A percentile compares a stretch with the other conserved stretches of the same genome.
Conservation (phyloP, 2,797 vertebrate species). For the Bufotes viridis region DNA sequence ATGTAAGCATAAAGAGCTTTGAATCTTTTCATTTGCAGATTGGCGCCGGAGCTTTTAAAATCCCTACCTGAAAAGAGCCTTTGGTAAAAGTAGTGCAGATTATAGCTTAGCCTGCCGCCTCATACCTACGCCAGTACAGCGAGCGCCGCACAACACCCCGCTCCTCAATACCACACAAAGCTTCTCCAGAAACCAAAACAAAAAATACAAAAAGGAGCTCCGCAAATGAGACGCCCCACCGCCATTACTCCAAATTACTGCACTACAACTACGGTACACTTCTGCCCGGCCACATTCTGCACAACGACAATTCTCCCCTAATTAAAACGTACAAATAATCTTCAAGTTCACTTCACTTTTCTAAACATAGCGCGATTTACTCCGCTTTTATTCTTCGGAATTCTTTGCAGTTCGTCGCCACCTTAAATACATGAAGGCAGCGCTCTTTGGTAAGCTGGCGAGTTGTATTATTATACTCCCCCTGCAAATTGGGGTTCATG, state of each 20-base stretch:
- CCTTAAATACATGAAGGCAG: not conserved
- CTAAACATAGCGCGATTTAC: not conserved
- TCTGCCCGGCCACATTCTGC: not conserved
- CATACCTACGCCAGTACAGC: not conserved
- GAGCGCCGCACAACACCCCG: not conserved
- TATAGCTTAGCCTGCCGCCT: constrained; percentile 12
- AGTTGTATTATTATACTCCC: too few species aligned
- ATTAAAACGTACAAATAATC: not conserved
- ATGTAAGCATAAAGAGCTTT: constrained; percentile 31
- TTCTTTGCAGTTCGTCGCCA: not conserved
- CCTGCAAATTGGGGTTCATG: too few species aligned
- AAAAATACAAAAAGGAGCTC: not conserved
- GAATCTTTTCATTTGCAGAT: constrained; percentile 49
- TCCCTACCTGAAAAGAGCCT: constrained; percentile 23
- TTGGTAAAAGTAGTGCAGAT: constrained; percentile 23
- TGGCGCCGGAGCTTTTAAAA: constrained; percentile 48
- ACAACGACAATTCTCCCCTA: not conserved
- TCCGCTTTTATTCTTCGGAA: not conserved
- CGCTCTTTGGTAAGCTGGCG: too few species aligned
- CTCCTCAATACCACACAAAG: not conserved
- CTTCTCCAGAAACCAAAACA: not conserved
- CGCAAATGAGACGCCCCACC: not conserved
- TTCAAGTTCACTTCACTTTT: not conserved
- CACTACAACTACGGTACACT: not conserved
- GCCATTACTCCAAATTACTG: constrained; percentile 11